These are phyloP conservation scores for Polydesmus complanatus DNA, from an alignment of 2,888 invertebrate species.

Conservation along the genomic window DNA sequence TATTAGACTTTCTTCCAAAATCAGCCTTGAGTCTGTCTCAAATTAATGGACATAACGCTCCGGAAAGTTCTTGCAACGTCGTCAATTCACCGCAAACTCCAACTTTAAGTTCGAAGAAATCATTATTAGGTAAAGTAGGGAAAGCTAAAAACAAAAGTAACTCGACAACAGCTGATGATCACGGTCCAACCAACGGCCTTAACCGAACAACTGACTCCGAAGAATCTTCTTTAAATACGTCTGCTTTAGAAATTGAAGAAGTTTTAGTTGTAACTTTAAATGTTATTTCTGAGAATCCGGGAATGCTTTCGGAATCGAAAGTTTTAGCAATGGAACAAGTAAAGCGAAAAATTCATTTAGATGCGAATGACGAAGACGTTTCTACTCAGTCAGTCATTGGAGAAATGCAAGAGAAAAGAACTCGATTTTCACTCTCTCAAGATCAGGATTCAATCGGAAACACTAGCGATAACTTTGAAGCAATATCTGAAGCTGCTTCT, in stretches of 20 bases:
- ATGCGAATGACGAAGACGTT: slow-evolving; percentile 22
- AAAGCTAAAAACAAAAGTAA: slow-evolving; percentile 6
- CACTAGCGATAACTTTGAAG: slow-evolving; percentile 85
- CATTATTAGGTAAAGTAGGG: slow-evolving; percentile 14
- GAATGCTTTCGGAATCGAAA: slow-evolving; percentile 52
- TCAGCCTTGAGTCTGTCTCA: slow-evolving; percentile 14
- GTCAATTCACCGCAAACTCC: slow-evolving; percentile 11
- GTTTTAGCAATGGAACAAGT: slow-evolving; percentile 29
- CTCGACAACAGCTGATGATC: not conserved
- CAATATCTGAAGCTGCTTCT: slow-evolving; percentile 87
- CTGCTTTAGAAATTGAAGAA: slow-evolving; percentile 22
- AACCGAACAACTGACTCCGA: slow-evolving; percentile 9
- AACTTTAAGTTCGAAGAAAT: slow-evolving; percentile 27
- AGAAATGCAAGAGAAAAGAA: slow-evolving; percentile 35
- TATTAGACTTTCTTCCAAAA: slow-evolving; percentile 32
- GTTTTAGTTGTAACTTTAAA: slow-evolving; percentile 58
- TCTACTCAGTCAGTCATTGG: slow-evolving; percentile 17
- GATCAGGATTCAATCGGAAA: slow-evolving; percentile 71
- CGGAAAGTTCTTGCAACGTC: slow-evolving; percentile 1
- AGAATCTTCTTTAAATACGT: slow-evolving; percentile 1
- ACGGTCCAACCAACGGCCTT: not conserved
- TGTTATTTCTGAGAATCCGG: slow-evolving; percentile 46
- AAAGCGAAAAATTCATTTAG: slow-evolving; percentile 24
- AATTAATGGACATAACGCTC: slow-evolving; percentile 9
- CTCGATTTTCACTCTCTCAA: slow-evolving; percentile 64